Evolutionary conservation across 2,113 vertebrate genomes (phyloP), one percentile per base, ranked within the genome.

Genomic region (Antigone vipio): DNA sequence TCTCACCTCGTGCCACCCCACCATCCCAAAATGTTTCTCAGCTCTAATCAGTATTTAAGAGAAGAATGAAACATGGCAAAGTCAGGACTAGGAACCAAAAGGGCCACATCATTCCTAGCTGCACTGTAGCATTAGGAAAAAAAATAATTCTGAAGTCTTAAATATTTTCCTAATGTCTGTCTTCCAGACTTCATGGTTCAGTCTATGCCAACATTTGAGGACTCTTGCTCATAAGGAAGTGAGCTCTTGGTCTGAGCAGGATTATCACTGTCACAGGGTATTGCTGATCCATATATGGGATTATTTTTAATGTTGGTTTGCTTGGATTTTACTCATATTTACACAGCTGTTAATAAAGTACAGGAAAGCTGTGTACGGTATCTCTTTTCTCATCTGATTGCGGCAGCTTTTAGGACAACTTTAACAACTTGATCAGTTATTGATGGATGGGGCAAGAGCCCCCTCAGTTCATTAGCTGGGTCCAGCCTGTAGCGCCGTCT

Each of bases 381-480:
- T 44, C 40, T 83, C 14, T n/a, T 68, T 77, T 40, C 71, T 68
- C 58, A 34, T 22, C 58, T 40, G 44, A 27, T 2, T 1, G 1
- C 16, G 66, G 34, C 44, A 85, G 78, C 18, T 92, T 78, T 72
- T 12, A 52, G 62, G 75, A 27, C 5, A 9, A 26, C 47, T 55
- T 58, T 18, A 79, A 78, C 7, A 75, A 9, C 12, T 88, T 8
- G 9, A 35, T 60, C 12, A 15, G 26, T 34, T 79, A 34, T 23
- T 79, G 81, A 47, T 56, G 66, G 66, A 64, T 27, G 27, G 47
- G 53, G 40, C 32, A 50, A 64, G 66, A 72, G 10, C 3, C 11
- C 27, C 11, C 11, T 42, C 0, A 12, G 42, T 16, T 67, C 7
- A 2, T 20, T 4, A 15, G 29, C 9, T 32, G 59, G 19, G 24